Conservation (phyloP, 1,140 invertebrate genomes). For the Drosophila tani region DNA sequence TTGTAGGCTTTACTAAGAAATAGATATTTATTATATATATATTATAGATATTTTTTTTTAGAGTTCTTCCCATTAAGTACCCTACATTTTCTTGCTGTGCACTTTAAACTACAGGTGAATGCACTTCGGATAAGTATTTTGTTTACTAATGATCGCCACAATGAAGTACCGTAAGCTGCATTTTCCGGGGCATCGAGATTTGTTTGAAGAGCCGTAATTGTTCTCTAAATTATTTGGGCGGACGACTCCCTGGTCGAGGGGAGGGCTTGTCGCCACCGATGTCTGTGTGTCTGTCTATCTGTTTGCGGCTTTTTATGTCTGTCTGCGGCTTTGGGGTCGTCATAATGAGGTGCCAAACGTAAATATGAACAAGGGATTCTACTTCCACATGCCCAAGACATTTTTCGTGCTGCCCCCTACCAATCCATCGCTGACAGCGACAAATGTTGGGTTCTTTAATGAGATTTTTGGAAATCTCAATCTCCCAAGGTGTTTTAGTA, state of each 20-base stretch:
- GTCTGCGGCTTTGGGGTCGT: constrained; percentile 69
- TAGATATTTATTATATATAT: too few species aligned
- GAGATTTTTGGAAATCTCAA: constrained; percentile 68
- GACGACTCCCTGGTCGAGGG: constrained; percentile 24
- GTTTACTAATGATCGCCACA: constrained; percentile 78
- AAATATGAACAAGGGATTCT: constrained; percentile 57
- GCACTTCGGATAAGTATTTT: constrained; percentile 67
- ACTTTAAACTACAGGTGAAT: constrained; percentile 63
- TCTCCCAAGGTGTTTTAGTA: constrained; percentile 27
- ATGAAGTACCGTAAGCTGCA: constrained; percentile 55
- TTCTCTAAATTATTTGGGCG: constrained; percentile 72
- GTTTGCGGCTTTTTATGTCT: constrained; percentile 56
- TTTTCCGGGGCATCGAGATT: constrained; percentile 30
- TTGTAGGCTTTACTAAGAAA: background rate
- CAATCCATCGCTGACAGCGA: constrained; percentile 14
- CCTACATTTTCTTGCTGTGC: background rate
- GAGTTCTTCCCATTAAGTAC: background rate
- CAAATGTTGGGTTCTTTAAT: constrained; percentile 70
- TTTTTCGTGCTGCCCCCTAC: constrained; percentile 15
- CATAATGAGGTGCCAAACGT: constrained; percentile 77
- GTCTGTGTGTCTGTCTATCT: constrained; percentile 15
- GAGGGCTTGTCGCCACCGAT: constrained; percentile 65
- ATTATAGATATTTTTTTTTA: background rate
- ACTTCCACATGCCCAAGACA: constrained; percentile 32
- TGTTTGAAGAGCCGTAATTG: constrained; percentile 73